Base-by-base conservation (phyloP, 2,888 invertebrate species). In the Eupithecia exiguata region DNA sequence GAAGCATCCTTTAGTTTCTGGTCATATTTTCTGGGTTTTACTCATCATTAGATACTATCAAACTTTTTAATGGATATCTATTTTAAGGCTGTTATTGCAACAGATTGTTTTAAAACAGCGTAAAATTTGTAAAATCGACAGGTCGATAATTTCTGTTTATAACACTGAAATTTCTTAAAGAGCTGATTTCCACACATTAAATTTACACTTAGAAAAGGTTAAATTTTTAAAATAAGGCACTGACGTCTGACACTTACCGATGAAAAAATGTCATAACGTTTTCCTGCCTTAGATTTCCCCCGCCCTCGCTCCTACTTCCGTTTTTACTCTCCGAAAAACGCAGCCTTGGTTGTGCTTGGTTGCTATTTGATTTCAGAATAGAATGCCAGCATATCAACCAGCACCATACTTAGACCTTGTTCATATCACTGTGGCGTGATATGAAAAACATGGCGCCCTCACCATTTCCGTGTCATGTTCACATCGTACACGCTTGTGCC, bases 401-500 rank as follows among this genome's bases (percentile, higher is more conserved):
- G 62, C 38, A 35, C 36, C 40, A 66, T 66, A 66, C 10, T 66
- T 7, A 38, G 36, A 35, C 36, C 46, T 35, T 53, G 68, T 68
- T 53, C 43, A 30, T 49, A 68, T 30, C 49, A 68, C 25, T 35
- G 68, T 49, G 40, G 66, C 66, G 66, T 66, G 66, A 68, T 49
- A 49, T 68, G 49, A 68, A 68, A 68, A 68, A 68, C 66, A 66
- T 40, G 66, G 66, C 66, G 40, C 40, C 66, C 25, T 40, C 9
- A 66, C 66, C 66, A 66, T 66, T 66, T 66, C 66, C 66, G 66
- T 66, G 66, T 66, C 66, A 66, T 66, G 66, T 66, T 66, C 66
- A 38, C 36, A 65, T 65, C 40, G 66, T 25, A 66, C 62, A 62
- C 66, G 65, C 38, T 65, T 65, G 21, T 43, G 40, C 66, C 40